Conservation (phyloP, 2,797 vertebrate species). For the Rhinoraja longicauda region DNA sequence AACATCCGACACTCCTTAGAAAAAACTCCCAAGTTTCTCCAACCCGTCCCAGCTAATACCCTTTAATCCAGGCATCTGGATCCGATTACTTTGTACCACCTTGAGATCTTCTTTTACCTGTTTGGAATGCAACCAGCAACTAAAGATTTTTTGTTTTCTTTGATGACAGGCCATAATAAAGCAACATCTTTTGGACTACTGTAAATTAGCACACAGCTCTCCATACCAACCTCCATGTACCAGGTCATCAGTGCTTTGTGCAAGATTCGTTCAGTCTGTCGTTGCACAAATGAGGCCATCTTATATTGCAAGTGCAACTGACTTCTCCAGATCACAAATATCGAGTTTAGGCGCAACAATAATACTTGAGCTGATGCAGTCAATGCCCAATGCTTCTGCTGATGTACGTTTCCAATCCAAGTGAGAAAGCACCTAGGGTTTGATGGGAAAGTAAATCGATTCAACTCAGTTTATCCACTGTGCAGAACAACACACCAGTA, state of each 20-base stretch:
- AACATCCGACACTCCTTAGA: too few species aligned
- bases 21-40: too few species aligned
- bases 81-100: background rate
- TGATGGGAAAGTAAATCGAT: background rate
- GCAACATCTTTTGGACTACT: background rate
- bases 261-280: background rate
- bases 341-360: background rate
- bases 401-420: background rate
- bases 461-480: background rate
- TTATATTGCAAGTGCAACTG: background rate
- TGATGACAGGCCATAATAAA: background rate
- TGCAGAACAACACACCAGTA: background rate
- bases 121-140: background rate
- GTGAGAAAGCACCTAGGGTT: background rate
- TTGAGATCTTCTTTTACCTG: background rate
- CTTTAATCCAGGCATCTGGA: background rate
- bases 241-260: background rate
- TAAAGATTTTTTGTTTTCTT: background rate
- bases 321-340: background rate
- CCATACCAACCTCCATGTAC: background rate
- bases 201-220: background rate
- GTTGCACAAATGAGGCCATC: background rate
- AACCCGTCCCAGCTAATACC: too few species aligned
- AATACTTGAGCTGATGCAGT: background rate
- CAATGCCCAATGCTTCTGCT: background rate